Evolutionary conservation across 2,113 vertebrate species (phyloP), one percentile per base, ranked within the genome.

Genomic region (Lathamus discolor): DNA sequence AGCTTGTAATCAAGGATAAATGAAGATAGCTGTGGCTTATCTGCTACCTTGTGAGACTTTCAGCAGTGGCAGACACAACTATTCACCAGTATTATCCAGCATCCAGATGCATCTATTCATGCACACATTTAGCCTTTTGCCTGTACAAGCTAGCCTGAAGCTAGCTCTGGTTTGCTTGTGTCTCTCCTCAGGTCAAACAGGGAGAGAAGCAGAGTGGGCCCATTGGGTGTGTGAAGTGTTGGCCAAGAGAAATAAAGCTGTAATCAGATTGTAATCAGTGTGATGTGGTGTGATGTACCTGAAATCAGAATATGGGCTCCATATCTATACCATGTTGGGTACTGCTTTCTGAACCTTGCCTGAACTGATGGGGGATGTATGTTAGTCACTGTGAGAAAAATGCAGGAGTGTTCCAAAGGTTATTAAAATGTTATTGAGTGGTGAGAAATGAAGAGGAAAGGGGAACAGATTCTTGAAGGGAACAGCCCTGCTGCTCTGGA

Each of bases 391-490:
- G 35, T 1, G 3, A 84, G n/a, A 33, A 91, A 90, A 91, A 75
- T 6, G 54, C 13, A 35, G 23, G 10, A 44, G 7, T 51, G 57
- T 75, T 54, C 70, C 54, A 66, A 64, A 73, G 31, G 63, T 93
- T 61, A 62, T 76, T 49, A 81, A 86, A 88, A 93, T 44, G 20
- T 37, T 79, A 49, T 25, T 55, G 55, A 82, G 66, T 2, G 5
- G 48, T 84, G 49, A 92, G 83, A 93, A 93, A 91, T 55, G 39
- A 90, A 73, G 29, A 81, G 46, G 35, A 25, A 83, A 94, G 79
- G 72, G 20, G 39, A 94, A 49, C 15, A 88, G 46, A n/a, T 72
- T 90, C 86, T 78, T 69, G 31, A 90, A 69, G 19, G 84, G 69
- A 94, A 25, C 27, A 85, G 39, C 41, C 68, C 69, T 88, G 69